phyloP scores from a whole-genome alignment of 2,888 invertebrate genomes.

The Ectobius pallidus region DNA sequence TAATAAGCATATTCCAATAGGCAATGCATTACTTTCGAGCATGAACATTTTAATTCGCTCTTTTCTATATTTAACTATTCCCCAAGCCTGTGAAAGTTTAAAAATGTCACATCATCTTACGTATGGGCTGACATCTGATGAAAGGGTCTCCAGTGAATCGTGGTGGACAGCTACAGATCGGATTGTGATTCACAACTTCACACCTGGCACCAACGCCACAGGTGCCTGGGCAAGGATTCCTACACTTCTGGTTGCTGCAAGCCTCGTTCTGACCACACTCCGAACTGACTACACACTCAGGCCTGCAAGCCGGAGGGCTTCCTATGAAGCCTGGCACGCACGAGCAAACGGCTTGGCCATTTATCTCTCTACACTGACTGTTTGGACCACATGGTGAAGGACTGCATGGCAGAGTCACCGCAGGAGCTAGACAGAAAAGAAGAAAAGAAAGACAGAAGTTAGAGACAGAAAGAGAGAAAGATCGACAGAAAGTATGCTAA shows the following conservation, averaged over 20 bases:
- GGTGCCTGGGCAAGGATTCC: constrained; percentile 72
- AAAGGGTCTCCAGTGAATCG: constrained; percentile 84
- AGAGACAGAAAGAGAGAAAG: neutral
- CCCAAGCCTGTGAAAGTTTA: too few relatives aligned
- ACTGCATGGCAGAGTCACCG: constrained; percentile 50
- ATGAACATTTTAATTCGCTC: too few relatives aligned
- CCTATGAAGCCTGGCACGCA: constrained; percentile 70
- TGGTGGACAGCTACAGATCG: constrained; percentile 71
- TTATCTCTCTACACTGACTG: constrained; percentile 75
- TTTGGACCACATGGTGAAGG: constrained; percentile 79
- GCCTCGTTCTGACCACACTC: constrained; percentile 72
- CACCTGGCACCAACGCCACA: constrained; percentile 77
- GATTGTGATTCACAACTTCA: constrained; percentile 73
- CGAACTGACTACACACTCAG: constrained; percentile 73
- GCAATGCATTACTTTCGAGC: too few relatives aligned
- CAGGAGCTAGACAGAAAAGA: constrained; percentile 51
- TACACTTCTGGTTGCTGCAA: constrained; percentile 71
- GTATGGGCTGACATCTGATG: constrained; percentile 67
- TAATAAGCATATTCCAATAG: neutral
- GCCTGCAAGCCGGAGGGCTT: constrained; percentile 69
- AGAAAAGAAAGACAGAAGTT: constrained; percentile 49
- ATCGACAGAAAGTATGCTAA: neutral
- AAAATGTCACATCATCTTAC: too few relatives aligned
- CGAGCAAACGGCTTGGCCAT: constrained; percentile 73
- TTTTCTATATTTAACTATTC: too few relatives aligned